Percentiles rank a stretch among this genome's conserved stretches.
These are phyloP conservation scores for Rhimphoctona megacephalus DNA, from an alignment of 2,888 invertebrate genomes.

Conservation along the genomic window DNA sequence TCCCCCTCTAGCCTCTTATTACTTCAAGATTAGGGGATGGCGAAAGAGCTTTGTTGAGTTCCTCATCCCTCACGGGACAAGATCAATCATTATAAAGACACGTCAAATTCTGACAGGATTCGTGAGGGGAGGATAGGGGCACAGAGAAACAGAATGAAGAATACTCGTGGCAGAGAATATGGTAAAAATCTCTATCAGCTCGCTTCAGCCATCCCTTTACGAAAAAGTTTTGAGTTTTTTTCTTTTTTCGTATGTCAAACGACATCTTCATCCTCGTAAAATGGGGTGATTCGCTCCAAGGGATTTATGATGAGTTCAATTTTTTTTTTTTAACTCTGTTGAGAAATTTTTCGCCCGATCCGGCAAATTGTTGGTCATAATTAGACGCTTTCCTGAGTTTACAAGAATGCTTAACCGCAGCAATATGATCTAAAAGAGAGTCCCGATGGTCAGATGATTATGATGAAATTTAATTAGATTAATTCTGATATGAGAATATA, in stretches of 20 bases:
- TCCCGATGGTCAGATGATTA: conserved; percentile 66
- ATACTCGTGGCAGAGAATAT: conserved; percentile 54
- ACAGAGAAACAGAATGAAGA: conserved; percentile 6
- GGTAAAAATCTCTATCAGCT: conserved; percentile 36
- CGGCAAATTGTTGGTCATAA: conserved; percentile 44
- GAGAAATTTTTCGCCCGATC: conserved; percentile 34
- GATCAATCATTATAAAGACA: conserved; percentile 67
- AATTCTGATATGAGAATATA: conserved; percentile 74
- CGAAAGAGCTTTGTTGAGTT: conserved; percentile 60
- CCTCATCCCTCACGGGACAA: conserved; percentile 42
- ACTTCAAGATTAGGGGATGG: conserved; percentile 57
- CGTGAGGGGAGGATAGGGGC: neutral
- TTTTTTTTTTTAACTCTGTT: conserved; percentile 17
- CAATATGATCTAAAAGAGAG: conserved; percentile 17
- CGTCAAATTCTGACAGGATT: conserved; percentile 61
- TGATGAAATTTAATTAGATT: conserved; percentile 82
- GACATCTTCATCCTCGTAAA: conserved; percentile 39
- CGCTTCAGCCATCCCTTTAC: neutral
- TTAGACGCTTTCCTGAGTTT: conserved; percentile 36
- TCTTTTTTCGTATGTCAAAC: conserved; percentile 12
- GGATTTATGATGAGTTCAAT: conserved; percentile 23
- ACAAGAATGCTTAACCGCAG: conserved; percentile 14
- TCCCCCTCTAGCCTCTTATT: conserved; percentile 37
- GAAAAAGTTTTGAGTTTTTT: conserved; percentile 32
- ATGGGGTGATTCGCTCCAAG: conserved; percentile 17